Evolutionary conservation across 92 coral and sea anemone species (phyloP), one percentile per base, ranked within the genome.

Genomic region (Plumapathes pennacea): DNA sequence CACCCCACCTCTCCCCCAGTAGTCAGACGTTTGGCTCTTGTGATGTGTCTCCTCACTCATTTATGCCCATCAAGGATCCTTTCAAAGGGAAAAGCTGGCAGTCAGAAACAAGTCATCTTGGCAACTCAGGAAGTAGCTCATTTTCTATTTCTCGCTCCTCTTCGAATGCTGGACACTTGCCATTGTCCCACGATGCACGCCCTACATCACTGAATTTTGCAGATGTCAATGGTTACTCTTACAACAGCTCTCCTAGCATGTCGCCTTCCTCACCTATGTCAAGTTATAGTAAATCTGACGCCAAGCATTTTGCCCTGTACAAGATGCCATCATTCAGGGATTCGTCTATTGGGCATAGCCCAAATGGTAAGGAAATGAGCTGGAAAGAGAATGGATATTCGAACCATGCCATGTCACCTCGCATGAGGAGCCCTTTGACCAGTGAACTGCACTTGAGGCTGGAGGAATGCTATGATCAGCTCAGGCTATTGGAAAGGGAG

Each of bases 391-490:
- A 72, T 71, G 87, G 97, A 12, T 62, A 70, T 59, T 63, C 53
- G 3, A 74, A 77, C 36, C 88, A 83, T 39, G 47, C 65, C 19
- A 57, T 74, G 63, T 57, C 69, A 22, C 78, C 67, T 33, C 60
- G 86, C 38, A 68, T 71, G 20, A 85, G 80, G 27, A 86, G 89
- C 60, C 89, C 88, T 23, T 69, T 86, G 50, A 84, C 83, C 32
- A 88, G 85, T 72, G 99, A 94, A 57, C 62, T 94, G 50, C 95
- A 94, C 40, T 36, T 72, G 8, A 74, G 88, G 48, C 67, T 94
- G 48, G 99, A 94, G 60, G 90, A 94, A 68, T 94, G 99, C 42
- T 94, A 84, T 59, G 99, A 94, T 55, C 99, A 88, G 48, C 82
- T 94, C 5, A 74, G 99, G 50, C 62, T 76, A 42, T 64, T 94